Evolutionary conservation across 2,113 vertebrate species (phyloP).

Genomic region (Brachyistius frenatus): DNA sequence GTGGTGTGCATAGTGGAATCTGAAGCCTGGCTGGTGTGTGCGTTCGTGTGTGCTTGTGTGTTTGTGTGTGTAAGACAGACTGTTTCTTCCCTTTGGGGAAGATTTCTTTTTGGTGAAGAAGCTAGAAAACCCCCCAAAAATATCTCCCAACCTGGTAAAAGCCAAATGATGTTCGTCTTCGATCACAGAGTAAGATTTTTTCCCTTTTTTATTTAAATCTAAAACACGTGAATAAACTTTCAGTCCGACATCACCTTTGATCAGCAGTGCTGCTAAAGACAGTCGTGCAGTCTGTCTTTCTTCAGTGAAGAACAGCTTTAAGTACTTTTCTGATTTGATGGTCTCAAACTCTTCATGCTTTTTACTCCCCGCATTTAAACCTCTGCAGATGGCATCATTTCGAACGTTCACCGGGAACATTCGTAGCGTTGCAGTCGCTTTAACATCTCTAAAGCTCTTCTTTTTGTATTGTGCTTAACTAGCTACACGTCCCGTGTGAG

Average conservation of each 20-base stretch:
- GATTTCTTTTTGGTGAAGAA: slow-evolving; percentile 2
- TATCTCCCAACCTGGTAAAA: too few relatives aligned
- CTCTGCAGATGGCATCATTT: not conserved
- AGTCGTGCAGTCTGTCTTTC: not conserved
- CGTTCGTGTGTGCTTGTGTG: too few relatives aligned
- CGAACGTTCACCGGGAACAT: not conserved
- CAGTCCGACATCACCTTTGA: slow-evolving; percentile 5
- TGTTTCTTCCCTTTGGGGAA: slow-evolving; percentile 5
- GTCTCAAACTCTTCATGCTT: not conserved
- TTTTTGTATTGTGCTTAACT: not conserved
- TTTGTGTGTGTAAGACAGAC: not conserved
- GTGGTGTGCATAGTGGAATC: slow-evolving; percentile 32
- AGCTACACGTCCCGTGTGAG: not conserved
- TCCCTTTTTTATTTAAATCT: too few relatives aligned
- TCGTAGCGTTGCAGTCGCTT: not conserved
- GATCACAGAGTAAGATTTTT: too few relatives aligned
- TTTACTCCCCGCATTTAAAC: slow-evolving; percentile 8
- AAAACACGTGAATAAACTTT: not conserved
- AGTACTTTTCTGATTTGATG: not conserved
- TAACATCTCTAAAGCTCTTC: not conserved
- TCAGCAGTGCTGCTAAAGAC: not conserved
- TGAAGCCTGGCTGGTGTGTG: not conserved
- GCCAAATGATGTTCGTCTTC: too few relatives aligned
- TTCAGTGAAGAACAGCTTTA: not conserved
- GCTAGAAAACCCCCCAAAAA: too few relatives aligned